Evolutionary conservation across 2,113 vertebrate genomes (phyloP).

Genomic region (Struthidea cinerea): DNA sequence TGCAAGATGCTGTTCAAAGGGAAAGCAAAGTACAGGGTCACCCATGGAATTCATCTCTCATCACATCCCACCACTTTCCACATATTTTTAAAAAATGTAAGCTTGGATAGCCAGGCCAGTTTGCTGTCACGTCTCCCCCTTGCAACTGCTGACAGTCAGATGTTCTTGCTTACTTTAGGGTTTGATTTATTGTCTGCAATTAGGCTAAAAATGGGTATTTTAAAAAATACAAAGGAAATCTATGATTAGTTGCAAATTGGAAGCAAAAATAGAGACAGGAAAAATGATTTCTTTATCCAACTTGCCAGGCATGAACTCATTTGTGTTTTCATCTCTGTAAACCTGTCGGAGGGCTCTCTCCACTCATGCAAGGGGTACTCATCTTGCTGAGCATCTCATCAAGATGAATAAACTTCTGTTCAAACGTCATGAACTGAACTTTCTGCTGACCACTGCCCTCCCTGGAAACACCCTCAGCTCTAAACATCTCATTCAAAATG

Average conservation of each 20-base stretch:
- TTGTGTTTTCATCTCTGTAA: neutral
- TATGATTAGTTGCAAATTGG: slow-evolving; percentile 5
- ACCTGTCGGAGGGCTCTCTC: neutral
- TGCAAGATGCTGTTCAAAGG: slow-evolving; percentile 15
- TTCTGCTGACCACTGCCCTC: neutral
- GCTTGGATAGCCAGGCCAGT: neutral
- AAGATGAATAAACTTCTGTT: neutral
- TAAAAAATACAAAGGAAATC: slow-evolving; percentile 18
- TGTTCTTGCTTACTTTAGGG: slow-evolving; percentile 13
- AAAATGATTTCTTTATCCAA: neutral
- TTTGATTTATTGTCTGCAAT: slow-evolving; percentile 26
- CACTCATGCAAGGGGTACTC: neutral
- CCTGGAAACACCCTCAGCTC: neutral
- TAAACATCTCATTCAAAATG: neutral
- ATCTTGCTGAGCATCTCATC: neutral
- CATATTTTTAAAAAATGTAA: neutral
- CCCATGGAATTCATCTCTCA: slow-evolving; percentile 25
- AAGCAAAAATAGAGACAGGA: neutral
- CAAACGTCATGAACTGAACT: neutral
- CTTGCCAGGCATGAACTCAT: neutral
- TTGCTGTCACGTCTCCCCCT: slow-evolving; percentile 3
- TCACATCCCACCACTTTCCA: neutral
- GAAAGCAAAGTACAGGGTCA: neutral
- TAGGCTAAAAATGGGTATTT: slow-evolving; percentile 2
- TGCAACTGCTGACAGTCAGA: slow-evolving; percentile 9